Conservation (phyloP, 2,113 vertebrate species). For the Leucoraja erinaceus region DNA sequence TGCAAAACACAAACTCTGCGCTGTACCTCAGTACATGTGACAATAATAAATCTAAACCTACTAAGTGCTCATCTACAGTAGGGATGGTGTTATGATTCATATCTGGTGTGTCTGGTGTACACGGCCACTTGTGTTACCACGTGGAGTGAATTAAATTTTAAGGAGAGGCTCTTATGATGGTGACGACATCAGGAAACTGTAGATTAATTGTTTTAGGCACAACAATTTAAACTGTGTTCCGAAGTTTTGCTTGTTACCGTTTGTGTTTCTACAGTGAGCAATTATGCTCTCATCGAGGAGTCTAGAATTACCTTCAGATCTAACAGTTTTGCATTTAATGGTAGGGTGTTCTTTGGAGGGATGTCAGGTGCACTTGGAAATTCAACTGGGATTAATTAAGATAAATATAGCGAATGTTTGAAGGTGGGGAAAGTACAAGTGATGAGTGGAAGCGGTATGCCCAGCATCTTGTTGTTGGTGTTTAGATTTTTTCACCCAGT, state of each 20-base stretch:
- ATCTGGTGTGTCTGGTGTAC: neutral
- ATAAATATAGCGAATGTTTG: slow-evolving; percentile 29
- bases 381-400: slow-evolving; percentile 26
- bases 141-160: neutral
- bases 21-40: no score
- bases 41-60: no score
- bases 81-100: neutral
- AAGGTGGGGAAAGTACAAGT: neutral
- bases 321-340: slow-evolving; percentile 7
- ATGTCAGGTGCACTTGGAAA: slow-evolving; percentile 11
- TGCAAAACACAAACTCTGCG: no score
- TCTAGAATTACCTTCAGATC: neutral
- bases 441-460: neutral
- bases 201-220: slow-evolving; percentile 3
- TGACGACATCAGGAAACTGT: neutral
- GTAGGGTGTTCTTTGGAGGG: neutral
- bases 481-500: neutral
- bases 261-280: neutral
- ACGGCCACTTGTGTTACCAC: neutral
- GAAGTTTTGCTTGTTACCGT: neutral
- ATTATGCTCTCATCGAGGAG: neutral
- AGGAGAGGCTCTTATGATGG: neutral
- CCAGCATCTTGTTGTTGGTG: neutral
- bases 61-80: neutral
- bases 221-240: neutral